Evolutionary conservation across 1,140 invertebrate genomes (phyloP).

Genomic region (Tetramorium parvispinum): DNA sequence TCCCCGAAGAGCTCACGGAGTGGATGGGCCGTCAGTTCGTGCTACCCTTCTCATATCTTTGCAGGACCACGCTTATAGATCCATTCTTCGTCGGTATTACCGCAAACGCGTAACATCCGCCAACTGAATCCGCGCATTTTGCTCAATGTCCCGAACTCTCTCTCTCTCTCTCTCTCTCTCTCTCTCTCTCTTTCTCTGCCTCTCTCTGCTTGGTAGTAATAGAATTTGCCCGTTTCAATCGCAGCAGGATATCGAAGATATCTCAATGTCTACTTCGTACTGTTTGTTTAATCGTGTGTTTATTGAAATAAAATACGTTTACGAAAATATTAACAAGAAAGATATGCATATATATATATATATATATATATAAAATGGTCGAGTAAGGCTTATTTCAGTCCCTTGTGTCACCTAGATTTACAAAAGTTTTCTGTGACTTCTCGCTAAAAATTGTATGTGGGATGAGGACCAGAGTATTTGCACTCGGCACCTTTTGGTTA

Average conservation of each 20-base stretch:
- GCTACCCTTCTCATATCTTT: conserved; percentile 61
- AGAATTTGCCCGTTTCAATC: conserved; percentile 33
- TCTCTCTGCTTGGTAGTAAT: conserved; percentile 4
- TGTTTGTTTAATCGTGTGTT: not conserved
- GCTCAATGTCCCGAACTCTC: conserved; percentile 13
- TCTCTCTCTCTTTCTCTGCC: not conserved
- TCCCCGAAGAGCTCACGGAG: conserved; percentile 63
- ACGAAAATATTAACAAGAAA: not conserved
- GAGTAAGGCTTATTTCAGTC: too few species aligned
- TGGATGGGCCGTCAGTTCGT: conserved; percentile 58
- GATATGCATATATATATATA: too few species aligned
- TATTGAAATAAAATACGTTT: conserved; percentile 1
- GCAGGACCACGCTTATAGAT: conserved; percentile 39
- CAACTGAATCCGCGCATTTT: conserved; percentile 34
- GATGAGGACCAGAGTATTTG: too few species aligned
- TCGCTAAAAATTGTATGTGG: too few species aligned
- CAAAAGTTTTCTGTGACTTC: too few species aligned
- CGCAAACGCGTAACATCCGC: conserved; percentile 59
- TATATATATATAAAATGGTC: too few species aligned
- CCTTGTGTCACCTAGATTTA: too few species aligned
- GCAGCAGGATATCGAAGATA: not conserved
- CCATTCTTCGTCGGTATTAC: conserved; percentile 58
- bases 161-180: not conserved
- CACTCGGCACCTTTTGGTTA: too few species aligned
- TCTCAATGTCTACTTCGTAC: conserved; percentile 15